Base-by-base conservation (phyloP, 37 sponge, comb jelly and placozoan genomes). In the Tethya wilhelma region DNA sequence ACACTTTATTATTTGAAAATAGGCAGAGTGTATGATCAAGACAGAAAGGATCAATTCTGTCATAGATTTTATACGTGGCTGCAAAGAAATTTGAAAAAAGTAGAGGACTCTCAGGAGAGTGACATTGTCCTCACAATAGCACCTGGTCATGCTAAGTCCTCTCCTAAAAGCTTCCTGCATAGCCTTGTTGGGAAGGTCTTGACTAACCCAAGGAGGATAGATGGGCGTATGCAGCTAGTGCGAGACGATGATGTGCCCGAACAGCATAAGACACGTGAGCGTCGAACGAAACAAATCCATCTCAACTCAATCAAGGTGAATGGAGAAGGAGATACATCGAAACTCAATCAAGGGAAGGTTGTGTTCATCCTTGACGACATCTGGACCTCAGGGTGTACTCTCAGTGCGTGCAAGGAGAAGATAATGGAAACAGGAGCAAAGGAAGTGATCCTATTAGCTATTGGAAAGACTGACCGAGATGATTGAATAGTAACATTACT, bases 381-480 rank as follows among this genome's bases (percentile, higher is more conserved):
- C 46, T 71, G 65, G 74, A 82, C 83, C 23, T 43, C 73, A n/a
- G 83, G 83, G 39, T 38, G 64, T 59, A 72, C 83, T 25, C 62
- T 82, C 17, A 57, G 74, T 12, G 83, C 67, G 1, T 82, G 74
- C 40, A 14, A 38, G 22, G 22, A 7, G 22, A 1, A 42, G 33
- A 37, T 71, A 25, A 20, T n/a, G 1, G 37, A 12, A 23, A 31
- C 46, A 2, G 67, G 46, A 2, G 46, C 83, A 11, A 42, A 23
- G 5, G 38, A 58, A 11, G 74, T 73, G 19, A 59, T 63, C 5
- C 19, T 72, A 37, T 23, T 72, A 26, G 83, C 83, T 20, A 59
- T 82, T 42, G 83, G 74, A 37, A 82, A 71, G 44, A n/a, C n/a
- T n/a, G n/a, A n/a, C n/a, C n/a, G n/a, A n/a, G n/a, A n/a, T n/a